Evolutionary conservation across 2,113 vertebrate genomes (phyloP), one percentile per base, ranked within the genome.

Genomic region (Serilophus lunatus): DNA sequence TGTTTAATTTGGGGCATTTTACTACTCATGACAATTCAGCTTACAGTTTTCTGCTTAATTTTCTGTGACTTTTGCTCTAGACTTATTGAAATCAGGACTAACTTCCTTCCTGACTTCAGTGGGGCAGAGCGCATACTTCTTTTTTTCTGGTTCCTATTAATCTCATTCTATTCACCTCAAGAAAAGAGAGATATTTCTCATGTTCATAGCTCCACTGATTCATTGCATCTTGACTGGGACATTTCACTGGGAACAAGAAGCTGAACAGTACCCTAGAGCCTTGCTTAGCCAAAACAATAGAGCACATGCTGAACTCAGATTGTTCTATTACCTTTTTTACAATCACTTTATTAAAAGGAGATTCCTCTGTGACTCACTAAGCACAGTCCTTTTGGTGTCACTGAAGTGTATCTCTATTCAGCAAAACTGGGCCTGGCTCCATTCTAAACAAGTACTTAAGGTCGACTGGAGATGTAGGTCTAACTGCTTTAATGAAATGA

Each of bases 341-440:
- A 92, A 91, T 54, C 29, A 76, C 40, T 72, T 92, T 57, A 85
- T 94, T 92, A 74, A 86, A 83, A 92, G 75, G 80, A 88, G 19
- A 70, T 93, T 89, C 69, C 83, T 92, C 53, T 79, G 69, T 95
- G 88, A 84, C 72, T 93, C 86, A 89, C 56, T 84, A 79, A 60
- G 31, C 53, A 51, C 33, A 75, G 60, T 56, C 29, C 44, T 86
- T 95, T 75, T 71, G 44, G 68, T 95, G 86, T 92, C 72, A 77
- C 69, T 86, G 87, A 86, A 90, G 68, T 47, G 92, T 88, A 93
- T 92, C 79, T 90, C 47, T 82, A 13, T 77, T 91, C 71, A 81
- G 68, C 60, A 93, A 83, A 86, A 59, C 68, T 80, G 47, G 51
- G 36, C 57, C 40, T 94, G 63, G 10, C 28, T 92, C 49, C 49